Evolutionary conservation across 2,797 vertebrate species (phyloP).

Genomic region (Morus bassanus): DNA sequence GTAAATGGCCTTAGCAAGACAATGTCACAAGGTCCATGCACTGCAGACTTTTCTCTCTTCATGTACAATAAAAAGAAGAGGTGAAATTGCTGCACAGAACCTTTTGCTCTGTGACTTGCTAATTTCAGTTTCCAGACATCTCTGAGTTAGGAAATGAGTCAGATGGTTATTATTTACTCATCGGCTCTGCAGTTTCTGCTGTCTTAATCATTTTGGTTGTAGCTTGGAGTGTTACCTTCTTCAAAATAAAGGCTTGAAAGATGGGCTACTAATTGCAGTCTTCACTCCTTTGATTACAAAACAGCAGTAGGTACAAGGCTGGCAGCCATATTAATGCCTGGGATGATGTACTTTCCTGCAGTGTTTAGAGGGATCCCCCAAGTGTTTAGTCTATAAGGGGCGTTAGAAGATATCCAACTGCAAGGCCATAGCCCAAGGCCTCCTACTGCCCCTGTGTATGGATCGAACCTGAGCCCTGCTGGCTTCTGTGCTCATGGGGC

Average conservation of each 20-base stretch:
- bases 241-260: slow-evolving; percentile 15
- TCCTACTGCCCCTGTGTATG: not conserved
- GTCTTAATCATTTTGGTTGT: not conserved
- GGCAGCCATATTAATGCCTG: not conserved
- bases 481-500: not conserved
- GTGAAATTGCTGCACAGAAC: not conserved
- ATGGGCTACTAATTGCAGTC: not conserved
- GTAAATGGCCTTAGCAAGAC: not conserved
- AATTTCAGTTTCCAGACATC: slow-evolving; percentile 8
- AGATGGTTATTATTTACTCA: slow-evolving; percentile 45
- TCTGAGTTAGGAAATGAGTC: slow-evolving; percentile 47
- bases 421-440: not conserved
- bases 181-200: slow-evolving; percentile 16
- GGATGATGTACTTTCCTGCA: not conserved
- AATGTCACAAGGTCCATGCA: not conserved
- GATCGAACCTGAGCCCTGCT: accelerated
- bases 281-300: not conserved
- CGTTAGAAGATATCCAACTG: not conserved
- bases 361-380: not conserved
- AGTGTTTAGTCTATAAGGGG: not conserved
- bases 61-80: not conserved
- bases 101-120: slow-evolving; percentile 1
- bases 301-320: not conserved
- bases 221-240: slow-evolving; percentile 1
- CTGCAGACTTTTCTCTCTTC: not conserved